Conservation (phyloP, 2,113 vertebrate species). For the Sceloporus undulatus region DNA sequence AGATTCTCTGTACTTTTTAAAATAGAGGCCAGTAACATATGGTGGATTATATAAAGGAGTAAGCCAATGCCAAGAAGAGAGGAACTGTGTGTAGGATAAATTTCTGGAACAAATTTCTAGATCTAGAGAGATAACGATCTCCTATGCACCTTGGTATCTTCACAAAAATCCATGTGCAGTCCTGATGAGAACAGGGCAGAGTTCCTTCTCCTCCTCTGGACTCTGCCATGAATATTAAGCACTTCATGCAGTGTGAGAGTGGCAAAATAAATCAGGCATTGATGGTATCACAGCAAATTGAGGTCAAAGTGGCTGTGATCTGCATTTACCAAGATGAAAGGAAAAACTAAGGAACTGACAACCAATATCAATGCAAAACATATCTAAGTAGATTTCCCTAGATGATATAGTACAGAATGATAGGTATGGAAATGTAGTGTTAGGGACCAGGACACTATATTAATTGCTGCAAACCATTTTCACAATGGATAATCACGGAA, state of each 20-base stretch:
- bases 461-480: slow-evolving; percentile 22
- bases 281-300: slow-evolving; percentile 32
- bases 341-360: slow-evolving; percentile 31
- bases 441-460: neutral
- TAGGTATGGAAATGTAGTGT: neutral
- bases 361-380: neutral
- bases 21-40: too few species aligned
- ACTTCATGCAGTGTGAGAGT: neutral
- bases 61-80: neutral
- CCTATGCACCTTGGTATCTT: neutral
- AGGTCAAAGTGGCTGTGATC: slow-evolving; percentile 21
- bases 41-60: neutral
- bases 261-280: slow-evolving; percentile 36
- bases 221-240: slow-evolving; percentile 16
- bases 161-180: slow-evolving; percentile 23
- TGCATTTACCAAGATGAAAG: slow-evolving; percentile 40
- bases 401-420: neutral
- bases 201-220: slow-evolving; percentile 36
- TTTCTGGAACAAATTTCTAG: neutral
- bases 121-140: neutral
- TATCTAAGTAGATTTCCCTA: slow-evolving; percentile 2
- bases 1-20: too few species aligned
- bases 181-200: neutral
- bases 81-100: too few species aligned
- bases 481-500: slow-evolving; percentile 6